These are phyloP conservation scores for Dipodomys stephensi DNA, from an alignment of 2,113 vertebrate species.

Conservation along the genomic window DNA sequence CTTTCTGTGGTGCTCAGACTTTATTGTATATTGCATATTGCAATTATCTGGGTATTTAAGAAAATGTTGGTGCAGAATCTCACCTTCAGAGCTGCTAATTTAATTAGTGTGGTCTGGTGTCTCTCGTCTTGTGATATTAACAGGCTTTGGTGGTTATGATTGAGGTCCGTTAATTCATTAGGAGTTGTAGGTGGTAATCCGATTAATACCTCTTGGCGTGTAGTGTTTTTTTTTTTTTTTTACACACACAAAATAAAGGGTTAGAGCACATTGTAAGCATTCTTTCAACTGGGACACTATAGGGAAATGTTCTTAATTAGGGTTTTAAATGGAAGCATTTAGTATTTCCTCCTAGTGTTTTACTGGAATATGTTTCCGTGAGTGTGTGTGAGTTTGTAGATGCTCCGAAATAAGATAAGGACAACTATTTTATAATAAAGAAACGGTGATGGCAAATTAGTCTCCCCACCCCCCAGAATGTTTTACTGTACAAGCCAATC, in stretches of 20 bases:
- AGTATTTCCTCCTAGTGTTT: constrained; percentile 21
- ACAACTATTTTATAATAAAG: neutral
- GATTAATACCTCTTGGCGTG: neutral
- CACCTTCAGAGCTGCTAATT: constrained; percentile 33
- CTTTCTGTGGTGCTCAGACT: constrained; percentile 6
- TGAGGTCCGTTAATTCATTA: constrained; percentile 32
- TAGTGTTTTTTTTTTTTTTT: neutral
- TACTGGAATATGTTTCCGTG: neutral
- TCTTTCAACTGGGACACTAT: neutral
- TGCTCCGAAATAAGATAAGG: neutral
- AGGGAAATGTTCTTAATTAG: constrained; percentile 10
- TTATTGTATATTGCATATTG: neutral
- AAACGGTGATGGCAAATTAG: no score
- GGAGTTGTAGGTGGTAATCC: neutral
- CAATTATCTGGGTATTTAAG: neutral
- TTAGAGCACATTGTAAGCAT: neutral
- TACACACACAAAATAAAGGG: neutral
- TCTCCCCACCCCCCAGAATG: no score
- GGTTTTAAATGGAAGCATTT: neutral
- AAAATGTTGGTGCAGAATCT: neutral
- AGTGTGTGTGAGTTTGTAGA: neutral
- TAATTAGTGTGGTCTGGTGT: constrained; percentile 7
- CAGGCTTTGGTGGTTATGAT: neutral
- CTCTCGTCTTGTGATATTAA: neutral
- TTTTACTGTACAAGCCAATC: neutral